phyloP scores from a whole-genome alignment of 1,140 invertebrate species.

The Episyrphus balteatus region DNA sequence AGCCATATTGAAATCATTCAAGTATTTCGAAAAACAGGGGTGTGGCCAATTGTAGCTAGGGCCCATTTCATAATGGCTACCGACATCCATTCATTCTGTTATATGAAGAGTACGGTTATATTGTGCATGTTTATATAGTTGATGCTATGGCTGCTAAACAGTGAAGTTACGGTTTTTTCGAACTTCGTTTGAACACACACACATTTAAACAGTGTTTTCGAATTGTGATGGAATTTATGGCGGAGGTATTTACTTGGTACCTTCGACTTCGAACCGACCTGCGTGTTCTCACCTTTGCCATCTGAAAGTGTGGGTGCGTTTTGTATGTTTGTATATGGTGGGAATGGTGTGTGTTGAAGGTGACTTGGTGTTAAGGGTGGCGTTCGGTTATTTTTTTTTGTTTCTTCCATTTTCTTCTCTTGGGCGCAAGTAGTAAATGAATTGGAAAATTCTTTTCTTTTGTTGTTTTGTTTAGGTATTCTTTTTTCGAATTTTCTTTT shows the following conservation, averaged over 20 bases:
- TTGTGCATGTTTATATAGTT: background rate
- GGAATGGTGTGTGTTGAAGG: no score
- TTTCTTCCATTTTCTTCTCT: background rate
- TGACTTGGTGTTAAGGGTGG: no score
- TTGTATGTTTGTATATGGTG: background rate
- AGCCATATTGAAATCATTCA: constrained; percentile 37
- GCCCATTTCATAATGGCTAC: constrained; percentile 7
- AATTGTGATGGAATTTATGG: background rate
- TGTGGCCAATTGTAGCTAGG: constrained; percentile 13
- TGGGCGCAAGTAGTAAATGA: background rate
- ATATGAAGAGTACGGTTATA: background rate
- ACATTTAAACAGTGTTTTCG: background rate
- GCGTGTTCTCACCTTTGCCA: background rate
- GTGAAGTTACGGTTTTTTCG: no score
- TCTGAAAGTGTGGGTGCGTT: background rate
- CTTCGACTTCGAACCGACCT: no score
- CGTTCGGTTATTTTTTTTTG: background rate
- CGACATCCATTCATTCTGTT: background rate
- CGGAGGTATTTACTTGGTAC: background rate
- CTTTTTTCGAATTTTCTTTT: background rate
- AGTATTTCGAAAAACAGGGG: constrained; percentile 34
- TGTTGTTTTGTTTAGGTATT: background rate
- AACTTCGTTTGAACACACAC: background rate
- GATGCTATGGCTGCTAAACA: background rate
- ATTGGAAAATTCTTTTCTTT: background rate